These are phyloP conservation scores for Holothuria leucospilota DNA, from an alignment of 53 echinoderm and acorn worm genomes.

Conservation along the genomic window DNA sequence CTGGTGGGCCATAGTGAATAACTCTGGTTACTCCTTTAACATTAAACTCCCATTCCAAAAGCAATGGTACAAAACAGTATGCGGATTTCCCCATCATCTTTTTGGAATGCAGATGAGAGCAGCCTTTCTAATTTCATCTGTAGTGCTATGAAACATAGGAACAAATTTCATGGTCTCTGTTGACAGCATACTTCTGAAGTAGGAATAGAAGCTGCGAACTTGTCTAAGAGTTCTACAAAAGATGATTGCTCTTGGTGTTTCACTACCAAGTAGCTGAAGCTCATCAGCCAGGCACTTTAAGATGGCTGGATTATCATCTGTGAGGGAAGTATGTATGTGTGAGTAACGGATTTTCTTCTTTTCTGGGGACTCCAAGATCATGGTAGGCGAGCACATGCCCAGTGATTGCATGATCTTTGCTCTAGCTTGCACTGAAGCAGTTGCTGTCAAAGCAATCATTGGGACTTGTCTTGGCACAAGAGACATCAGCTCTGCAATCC, in stretches of 20 bases:
- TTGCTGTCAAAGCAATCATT: conserved; percentile 38
- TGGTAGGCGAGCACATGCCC: conserved; percentile 7
- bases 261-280: neutral
- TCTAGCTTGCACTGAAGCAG: conserved; percentile 5
- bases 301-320: conserved; percentile 1
- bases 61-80: conserved; percentile 15
- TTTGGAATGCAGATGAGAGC: neutral
- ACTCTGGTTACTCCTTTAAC: neutral
- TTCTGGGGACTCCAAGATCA: conserved; percentile 13
- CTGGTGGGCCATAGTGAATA: conserved; percentile 22
- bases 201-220: conserved; percentile 3
- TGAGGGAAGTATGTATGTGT: neutral
- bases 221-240: conserved; percentile 13
- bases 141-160: conserved; percentile 10
- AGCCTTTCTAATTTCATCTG: neutral
- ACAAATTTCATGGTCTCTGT: neutral
- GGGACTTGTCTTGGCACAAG: conserved; percentile 29
- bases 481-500: conserved; percentile 16
- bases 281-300: neutral
- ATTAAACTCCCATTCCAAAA: conserved; percentile 23
- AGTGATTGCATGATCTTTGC: conserved; percentile 10
- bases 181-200: neutral
- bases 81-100: neutral
- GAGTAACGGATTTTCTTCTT: conserved; percentile 35
- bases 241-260: conserved; percentile 19